Base-by-base conservation (phyloP, 2,797 vertebrate species). In the Cossypha niveicapilla region DNA sequence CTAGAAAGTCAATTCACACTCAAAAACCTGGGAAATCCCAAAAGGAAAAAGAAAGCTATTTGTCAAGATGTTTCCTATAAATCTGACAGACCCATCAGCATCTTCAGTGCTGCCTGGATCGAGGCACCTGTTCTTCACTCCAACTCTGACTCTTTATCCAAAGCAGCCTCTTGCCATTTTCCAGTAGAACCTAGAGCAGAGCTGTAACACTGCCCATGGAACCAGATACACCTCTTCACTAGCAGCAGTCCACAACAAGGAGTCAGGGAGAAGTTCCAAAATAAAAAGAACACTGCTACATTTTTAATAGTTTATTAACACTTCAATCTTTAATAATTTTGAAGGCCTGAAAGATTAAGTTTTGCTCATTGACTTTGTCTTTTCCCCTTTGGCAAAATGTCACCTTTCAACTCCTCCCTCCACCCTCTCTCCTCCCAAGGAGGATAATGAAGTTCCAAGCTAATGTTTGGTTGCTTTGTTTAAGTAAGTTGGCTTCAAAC, bases 301-400 rank as follows among this genome's bases (percentile, higher is more conserved):
- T 91, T 97, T 97, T 88, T 56, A 96, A 95, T 17, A 47, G 53
- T 97, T 97, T 96, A 96, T 97, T 96, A 95, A 97, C 92, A 95
- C 76, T 91, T 83, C 13, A 67, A 82, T 57, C 79, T 92, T 95
- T 94, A 91, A 90, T 92, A 92, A 79, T 66, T 95, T 94, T 83
- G 86, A 86, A 87, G 80, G 93, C 82, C 91, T 96, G 96, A 92
- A 96, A 97, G 95, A 86, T 89, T 89, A 94, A 94, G 57, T 45
- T 91, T 91, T 94, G 91, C 67, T 92, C 92, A 93, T 93, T 87
- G 66, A 84, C 67, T 93, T 94, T 84, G 74, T 74, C 90, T 82
- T 88, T 95, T 79, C 73, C 79, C 85, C 88, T 78, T 92, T 13
- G 42, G 66, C 68, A 95, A 96, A 92, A 93, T 27, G 32, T 58